These are phyloP conservation scores for Drosophila suboccidentalis DNA, from an alignment of 2,888 invertebrate species.

Conservation along the genomic window DNA sequence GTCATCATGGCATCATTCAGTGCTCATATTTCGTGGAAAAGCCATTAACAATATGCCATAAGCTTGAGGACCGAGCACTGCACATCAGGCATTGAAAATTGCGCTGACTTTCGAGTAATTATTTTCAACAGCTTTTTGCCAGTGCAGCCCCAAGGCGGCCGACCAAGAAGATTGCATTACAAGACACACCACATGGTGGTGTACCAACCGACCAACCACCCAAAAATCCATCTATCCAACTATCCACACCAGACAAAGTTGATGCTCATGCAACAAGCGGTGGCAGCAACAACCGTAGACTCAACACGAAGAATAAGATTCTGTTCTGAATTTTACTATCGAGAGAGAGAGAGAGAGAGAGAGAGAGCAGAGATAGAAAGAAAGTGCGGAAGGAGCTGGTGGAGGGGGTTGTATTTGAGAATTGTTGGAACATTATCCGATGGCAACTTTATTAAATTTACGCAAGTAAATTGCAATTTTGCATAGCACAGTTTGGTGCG, in stretches of 20 bases:
- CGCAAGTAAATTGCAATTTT: slow-evolving; percentile 75
- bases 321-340: slow-evolving; percentile 14
- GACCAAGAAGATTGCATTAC: slow-evolving; percentile 66
- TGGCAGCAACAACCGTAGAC: slow-evolving; percentile 13
- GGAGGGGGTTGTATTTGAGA: neutral
- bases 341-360: neutral
- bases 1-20: slow-evolving; percentile 3
- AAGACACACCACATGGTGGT: slow-evolving; percentile 11
- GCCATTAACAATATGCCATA: slow-evolving; percentile 33
- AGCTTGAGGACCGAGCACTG: slow-evolving; percentile 11
- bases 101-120: slow-evolving; percentile 66
- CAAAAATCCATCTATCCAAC: neutral
- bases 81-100: slow-evolving; percentile 38
- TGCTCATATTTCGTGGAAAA: slow-evolving; percentile 24
- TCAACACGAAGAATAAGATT: slow-evolving; percentile 20
- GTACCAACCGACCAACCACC: neutral
- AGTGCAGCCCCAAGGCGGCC: slow-evolving; percentile 55
- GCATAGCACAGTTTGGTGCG: slow-evolving; percentile 52
- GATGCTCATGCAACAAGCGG: slow-evolving; percentile 40
- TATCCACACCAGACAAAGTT: neutral
- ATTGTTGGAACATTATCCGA: slow-evolving; percentile 29
- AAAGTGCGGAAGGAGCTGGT: neutral
- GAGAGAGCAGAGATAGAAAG: neutral
- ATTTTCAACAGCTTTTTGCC: slow-evolving; percentile 72
- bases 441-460: slow-evolving; percentile 70